Conservation (phyloP, 2,797 vertebrate species). For the Momotus momota region DNA sequence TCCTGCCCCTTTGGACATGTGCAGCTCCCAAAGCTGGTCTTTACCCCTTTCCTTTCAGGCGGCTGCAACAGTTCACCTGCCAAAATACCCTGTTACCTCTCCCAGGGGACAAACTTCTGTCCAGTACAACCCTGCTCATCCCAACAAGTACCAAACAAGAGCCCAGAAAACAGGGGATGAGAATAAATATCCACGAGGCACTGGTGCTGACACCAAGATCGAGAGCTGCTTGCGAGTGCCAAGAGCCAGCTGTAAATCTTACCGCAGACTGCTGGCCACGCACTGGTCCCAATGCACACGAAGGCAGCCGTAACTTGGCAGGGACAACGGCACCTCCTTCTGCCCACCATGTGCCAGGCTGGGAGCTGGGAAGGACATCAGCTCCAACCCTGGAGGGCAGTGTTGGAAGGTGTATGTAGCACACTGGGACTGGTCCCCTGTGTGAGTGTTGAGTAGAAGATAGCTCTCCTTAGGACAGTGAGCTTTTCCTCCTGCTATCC, state of each 20-base stretch:
- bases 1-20: background rate
- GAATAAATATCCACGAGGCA: background rate
- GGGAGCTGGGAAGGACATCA: background rate
- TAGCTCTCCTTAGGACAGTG: background rate
- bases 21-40: background rate
- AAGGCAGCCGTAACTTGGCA: background rate
- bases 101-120: rapidly evolving
- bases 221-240: background rate
- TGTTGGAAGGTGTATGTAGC: background rate
- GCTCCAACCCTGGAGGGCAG: background rate
- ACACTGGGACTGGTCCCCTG: background rate
- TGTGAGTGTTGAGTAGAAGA: background rate
- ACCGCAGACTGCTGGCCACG: background rate
- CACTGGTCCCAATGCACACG: background rate
- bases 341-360: rapidly evolving
- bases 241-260: background rate
- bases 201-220: background rate
- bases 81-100: background rate
- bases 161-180: background rate
- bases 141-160: background rate
- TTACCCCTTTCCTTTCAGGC: background rate
- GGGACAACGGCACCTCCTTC: background rate
- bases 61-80: background rate
- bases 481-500: background rate
- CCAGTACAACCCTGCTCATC: background rate